Conservation (phyloP, 2,888 invertebrate species). For the Punctoribates punctum region DNA sequence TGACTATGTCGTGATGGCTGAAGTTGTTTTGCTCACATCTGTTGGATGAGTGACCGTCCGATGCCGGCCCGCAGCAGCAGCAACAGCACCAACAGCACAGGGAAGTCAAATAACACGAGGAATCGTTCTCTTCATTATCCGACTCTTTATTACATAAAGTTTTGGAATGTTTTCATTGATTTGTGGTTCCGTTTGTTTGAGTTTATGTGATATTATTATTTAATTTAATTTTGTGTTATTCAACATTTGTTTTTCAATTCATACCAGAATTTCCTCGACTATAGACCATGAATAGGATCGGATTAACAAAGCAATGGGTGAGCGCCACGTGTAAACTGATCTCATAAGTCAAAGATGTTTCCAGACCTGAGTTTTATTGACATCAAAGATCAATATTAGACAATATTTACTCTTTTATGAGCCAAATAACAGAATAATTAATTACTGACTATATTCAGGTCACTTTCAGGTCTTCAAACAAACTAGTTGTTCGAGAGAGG, state of each 20-base stretch:
- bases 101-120: too few species aligned
- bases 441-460: too few species aligned
- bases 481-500: too few species aligned
- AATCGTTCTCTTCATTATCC: neutral
- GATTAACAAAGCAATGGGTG: constrained; percentile 79
- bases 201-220: constrained; percentile 17
- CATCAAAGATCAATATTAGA: constrained; percentile 60
- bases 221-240: neutral
- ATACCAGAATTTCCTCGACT: constrained; percentile 28
- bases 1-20: constrained; percentile 1
- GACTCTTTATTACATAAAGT: neutral
- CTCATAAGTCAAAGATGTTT: constrained; percentile 60
- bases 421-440: neutral
- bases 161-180: neutral
- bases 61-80: neutral
- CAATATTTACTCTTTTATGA: neutral
- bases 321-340: constrained; percentile 81
- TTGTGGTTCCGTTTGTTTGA: neutral
- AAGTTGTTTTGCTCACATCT: neutral
- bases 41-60: neutral
- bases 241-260: constrained; percentile 5
- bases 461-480: too few species aligned
- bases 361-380: constrained; percentile 63
- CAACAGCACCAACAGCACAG: neutral
- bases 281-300: constrained; percentile 68